Percentiles rank a stretch among this genome's conserved stretches.
phyloP scores from a whole-genome alignment of 1,140 invertebrate genomes.

The Caenorhabditis tropicalis region DNA sequence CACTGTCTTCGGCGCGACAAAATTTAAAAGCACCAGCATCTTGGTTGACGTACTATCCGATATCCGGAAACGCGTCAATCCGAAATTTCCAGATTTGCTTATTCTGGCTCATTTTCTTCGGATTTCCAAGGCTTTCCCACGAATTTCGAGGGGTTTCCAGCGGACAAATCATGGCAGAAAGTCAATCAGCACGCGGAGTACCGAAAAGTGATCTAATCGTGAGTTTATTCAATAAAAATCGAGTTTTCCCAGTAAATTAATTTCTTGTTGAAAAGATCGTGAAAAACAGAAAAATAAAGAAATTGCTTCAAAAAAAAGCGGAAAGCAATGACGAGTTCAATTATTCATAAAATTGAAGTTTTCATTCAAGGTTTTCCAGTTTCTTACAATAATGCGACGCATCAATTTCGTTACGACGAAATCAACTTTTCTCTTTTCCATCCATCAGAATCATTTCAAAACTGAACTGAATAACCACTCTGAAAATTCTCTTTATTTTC shows the following conservation, averaged over 20 bases:
- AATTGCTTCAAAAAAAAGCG: too few species aligned
- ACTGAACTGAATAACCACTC: constrained; percentile 20
- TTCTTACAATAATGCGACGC: too few species aligned
- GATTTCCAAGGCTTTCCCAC: background rate
- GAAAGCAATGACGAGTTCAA: too few species aligned
- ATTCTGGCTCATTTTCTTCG: background rate
- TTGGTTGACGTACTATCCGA: background rate
- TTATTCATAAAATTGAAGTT: too few species aligned
- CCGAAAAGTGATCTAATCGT: constrained; percentile 24
- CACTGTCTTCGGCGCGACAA: background rate
- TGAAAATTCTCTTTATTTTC: background rate
- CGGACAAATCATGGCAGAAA: background rate
- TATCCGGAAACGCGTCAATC: background rate
- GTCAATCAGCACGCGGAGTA: background rate
- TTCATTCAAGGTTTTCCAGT: too few species aligned
- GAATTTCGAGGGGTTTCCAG: background rate
- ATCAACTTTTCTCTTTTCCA: too few species aligned
- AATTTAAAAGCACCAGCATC: background rate
- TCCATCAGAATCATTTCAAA: too few species aligned
- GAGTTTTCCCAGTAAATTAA: too few species aligned
- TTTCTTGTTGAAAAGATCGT: too few species aligned
- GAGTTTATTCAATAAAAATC: too few species aligned
- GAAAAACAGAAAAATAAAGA: too few species aligned
- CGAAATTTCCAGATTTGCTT: background rate
- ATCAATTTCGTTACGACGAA: too few species aligned